Evolutionary conservation across 2,797 vertebrate species (phyloP), one percentile per base, ranked within the genome.

Genomic region (Gallirallus australis): DNA sequence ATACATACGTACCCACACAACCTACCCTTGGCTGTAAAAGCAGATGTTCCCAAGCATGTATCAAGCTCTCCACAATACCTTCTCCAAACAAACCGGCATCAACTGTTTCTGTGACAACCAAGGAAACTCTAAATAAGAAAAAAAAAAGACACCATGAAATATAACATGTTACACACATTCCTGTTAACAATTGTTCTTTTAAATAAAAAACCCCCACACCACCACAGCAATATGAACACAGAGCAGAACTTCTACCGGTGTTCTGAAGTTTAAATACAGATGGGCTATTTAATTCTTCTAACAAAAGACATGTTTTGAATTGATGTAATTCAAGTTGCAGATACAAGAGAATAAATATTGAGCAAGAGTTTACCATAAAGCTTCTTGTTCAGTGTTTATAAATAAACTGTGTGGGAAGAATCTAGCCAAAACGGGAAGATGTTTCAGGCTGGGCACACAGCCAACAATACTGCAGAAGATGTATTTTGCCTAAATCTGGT

Each of bases 41-140:
- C 35, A 99, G 98, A 93, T 99, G 98, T 89, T 99, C 98, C 99
- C 99, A 99, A 82, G 99, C 99, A 65, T 99, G 99, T 96, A 99
- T 99, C 94, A 99, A 98, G 95, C 99, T 99, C 97, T 99, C 99
- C 92, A 99, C 98, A 97, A 99, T 99, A 85, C 99, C 99, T 96
- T 99, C 99, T 92, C 99, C 99, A 98, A 99, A 99, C 93, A 99
- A 98, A 75, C 99, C 99, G 68, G 99, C 99, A 97, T 99, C 99
- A 28, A 99, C 99, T 15, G 99, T 99, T 98, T 99, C 99, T n/a
- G 99, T 99, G 97, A 99, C 99, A 96, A 99, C 99, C 97, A 99
- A 97, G 8, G 99, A 99, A 33, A 99, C 99, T 96, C 99, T 99
- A 94, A 50, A 91, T 71, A 95, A 47, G 40, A 85, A 94, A 83